Conservation (phyloP, 1,140 invertebrate species). For the Tribolium madens region DNA sequence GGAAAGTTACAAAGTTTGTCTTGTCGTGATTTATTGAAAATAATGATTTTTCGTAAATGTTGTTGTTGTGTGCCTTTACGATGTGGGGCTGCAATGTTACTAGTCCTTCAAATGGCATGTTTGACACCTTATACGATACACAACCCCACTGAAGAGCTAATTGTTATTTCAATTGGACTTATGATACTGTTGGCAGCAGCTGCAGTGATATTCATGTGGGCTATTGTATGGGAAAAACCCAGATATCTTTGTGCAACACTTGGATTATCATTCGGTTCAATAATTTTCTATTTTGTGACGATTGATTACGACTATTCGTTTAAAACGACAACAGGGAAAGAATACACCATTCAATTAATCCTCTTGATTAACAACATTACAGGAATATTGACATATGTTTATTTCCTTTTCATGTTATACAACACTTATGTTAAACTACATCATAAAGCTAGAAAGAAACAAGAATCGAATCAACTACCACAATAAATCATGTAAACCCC, state of each 20-base stretch:
- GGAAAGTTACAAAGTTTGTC: not conserved
- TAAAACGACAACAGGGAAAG: not conserved
- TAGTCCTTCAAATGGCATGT: not conserved
- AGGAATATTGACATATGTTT: not conserved
- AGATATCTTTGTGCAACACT: not conserved
- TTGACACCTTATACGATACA: not conserved
- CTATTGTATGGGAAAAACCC: not conserved
- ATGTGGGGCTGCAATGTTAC: not conserved
- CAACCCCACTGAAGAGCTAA: not conserved
- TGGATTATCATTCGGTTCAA: not conserved
- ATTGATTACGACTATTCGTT: not conserved
- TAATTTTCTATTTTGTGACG: not conserved
- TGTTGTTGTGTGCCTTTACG: not conserved
- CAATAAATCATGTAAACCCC: too few species aligned
- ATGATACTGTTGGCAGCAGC: not conserved
- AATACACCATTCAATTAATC: not conserved
- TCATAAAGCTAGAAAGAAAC: not conserved
- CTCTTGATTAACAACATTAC: not conserved
- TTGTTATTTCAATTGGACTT: not conserved
- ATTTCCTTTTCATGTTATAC: not conserved
- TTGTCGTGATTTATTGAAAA: not conserved
- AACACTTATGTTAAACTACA: not conserved
- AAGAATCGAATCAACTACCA: not conserved
- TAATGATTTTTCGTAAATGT: not conserved
- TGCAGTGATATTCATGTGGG: not conserved